Base-by-base conservation (phyloP, 2,113 vertebrate genomes). In the Pseudorhombus dupliciocellatus region DNA sequence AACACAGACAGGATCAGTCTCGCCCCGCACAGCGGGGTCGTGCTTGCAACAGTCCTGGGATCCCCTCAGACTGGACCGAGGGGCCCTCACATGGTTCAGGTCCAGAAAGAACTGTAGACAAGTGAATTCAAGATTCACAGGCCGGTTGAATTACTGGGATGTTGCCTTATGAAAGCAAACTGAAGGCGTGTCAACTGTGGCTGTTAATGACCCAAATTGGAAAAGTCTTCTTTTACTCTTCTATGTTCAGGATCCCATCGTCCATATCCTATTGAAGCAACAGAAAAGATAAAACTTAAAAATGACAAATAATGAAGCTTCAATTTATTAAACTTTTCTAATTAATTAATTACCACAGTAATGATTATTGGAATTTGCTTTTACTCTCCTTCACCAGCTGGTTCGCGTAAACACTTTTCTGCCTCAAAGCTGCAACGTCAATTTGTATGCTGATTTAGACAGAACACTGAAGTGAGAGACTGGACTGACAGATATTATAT, bases 41-140 rank as follows among this genome's bases (percentile, higher is more conserved):
- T 77, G 70, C 75, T 78, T 85, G 70, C 56, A 85, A 91, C 79
- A 84, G 88, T 87, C 87, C 87, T 91, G 88, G 79, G 90, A 88
- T 93, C 90, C 92, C 90, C 91, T 91, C 89, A 88, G 87, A 87
- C 66, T 75, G 73, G 72, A 87, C 80, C 84, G 78, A 79, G 83
- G 84, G 84, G 81, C 84, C 93, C 92, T 94, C 93, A 94, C 94
- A 94, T 94, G 93, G 85, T 93, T 94, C 89, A 92, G 65, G 77
- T 80, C 73, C 75, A 70, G 58, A 66, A 56, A 51, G 44, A 83
- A 71, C 81, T 79, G 68, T 77, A 79, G 58, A 76, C 40, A 50
- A 61, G 65, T 21, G 34, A 37, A 37, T 37, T 37, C 34, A 37
- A 11, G 12, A 37, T 37, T 37, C 34, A 37, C 34, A 60, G 60